Conservation (phyloP, 1,140 invertebrate genomes). For the Conus betulinus region DNA sequence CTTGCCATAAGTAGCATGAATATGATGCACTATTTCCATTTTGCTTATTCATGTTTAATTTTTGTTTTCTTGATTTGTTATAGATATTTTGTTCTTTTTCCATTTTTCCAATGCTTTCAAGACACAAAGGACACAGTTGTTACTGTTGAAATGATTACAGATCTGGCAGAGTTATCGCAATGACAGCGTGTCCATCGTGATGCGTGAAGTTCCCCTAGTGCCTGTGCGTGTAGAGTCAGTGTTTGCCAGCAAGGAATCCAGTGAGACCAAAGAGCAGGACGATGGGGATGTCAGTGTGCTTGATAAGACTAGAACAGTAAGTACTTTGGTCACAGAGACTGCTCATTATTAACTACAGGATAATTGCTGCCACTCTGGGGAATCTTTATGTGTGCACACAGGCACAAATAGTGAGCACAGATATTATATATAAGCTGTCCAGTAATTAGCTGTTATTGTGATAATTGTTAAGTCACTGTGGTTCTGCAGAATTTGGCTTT, state of each 20-base stretch:
- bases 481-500: too few relatives aligned
- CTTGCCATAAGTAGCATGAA: too few relatives aligned
- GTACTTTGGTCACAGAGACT: conserved; percentile 3
- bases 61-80: not conserved
- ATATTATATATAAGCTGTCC: too few relatives aligned
- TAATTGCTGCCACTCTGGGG: not conserved
- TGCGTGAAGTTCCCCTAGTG: conserved; percentile 85
- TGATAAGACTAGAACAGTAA: conserved; percentile 66
- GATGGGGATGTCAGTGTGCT: conserved; percentile 66
- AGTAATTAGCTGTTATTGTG: too few relatives aligned
- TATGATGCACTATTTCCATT: too few relatives aligned
- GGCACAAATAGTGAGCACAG: not conserved
- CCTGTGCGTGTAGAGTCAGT: conserved; percentile 93
- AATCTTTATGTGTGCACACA: not conserved
- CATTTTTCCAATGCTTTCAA: too few relatives aligned
- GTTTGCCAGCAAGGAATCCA: conserved; percentile 89
- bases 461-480: too few relatives aligned
- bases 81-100: not conserved
- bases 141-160: conserved; percentile 58
- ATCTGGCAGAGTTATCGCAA: conserved; percentile 85
- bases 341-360: not conserved
- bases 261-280: conserved; percentile 81
- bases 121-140: not conserved
- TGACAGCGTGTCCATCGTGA: conserved; percentile 81
- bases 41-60: too few relatives aligned